A percentile compares a stretch with the other conserved stretches of the same genome.
phyloP scores from a whole-genome alignment of 2,888 invertebrate species.

The Amphipoea oculea region DNA sequence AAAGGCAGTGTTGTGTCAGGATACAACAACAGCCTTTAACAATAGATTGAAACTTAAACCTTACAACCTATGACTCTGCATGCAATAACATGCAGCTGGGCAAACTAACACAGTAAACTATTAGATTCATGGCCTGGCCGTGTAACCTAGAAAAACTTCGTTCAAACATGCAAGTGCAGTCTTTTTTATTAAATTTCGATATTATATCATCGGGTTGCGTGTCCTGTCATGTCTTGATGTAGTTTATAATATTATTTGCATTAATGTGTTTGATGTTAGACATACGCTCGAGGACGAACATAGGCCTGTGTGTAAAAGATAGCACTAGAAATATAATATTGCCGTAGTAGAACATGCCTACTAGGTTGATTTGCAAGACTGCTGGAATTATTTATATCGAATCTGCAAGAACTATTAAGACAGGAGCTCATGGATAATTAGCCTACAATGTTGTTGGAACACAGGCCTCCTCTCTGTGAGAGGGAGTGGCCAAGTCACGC shows the following conservation, averaged over 20 bases:
- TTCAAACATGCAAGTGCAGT: constrained; percentile 11
- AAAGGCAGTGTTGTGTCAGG: constrained; percentile 9
- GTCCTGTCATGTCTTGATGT: constrained; percentile 14
- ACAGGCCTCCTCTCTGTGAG: too few species aligned
- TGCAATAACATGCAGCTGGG: constrained; percentile 18
- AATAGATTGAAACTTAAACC: not conserved
- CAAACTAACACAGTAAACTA: not conserved
- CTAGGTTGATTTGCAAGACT: not conserved
- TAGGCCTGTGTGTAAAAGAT: not conserved
- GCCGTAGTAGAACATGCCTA: not conserved
- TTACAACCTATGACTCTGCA: not conserved
- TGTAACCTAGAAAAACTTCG: constrained; percentile 27
- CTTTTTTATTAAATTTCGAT: constrained; percentile 30
- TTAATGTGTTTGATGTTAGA: constrained; percentile 12
- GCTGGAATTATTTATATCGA: not conserved
- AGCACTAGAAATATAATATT: not conserved
- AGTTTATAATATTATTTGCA: constrained; percentile 29
- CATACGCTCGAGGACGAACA: not conserved
- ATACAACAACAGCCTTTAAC: not conserved
- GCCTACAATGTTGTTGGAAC: too few species aligned
- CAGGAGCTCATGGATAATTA: too few species aligned
- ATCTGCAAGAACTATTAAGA: not conserved
- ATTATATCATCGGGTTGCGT: constrained; percentile 45
- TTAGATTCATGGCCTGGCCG: constrained; percentile 31
- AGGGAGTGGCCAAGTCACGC: too few species aligned